Evolutionary conservation across 2,888 invertebrate genomes (phyloP).

Genomic region (Drosophila testacea): DNA sequence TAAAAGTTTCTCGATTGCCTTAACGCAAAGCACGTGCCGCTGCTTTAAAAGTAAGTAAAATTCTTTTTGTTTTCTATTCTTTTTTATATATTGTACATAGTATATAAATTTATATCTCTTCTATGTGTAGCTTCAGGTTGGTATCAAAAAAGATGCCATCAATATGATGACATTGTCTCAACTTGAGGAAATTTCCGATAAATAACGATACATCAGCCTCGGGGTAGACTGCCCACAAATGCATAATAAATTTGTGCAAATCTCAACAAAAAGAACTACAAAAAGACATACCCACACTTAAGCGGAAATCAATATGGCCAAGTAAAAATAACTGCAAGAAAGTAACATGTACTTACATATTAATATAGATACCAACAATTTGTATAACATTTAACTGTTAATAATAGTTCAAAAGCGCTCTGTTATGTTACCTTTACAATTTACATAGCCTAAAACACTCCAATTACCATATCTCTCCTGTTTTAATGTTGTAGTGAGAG

Average conservation of each 20-base stretch:
- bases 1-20: conserved; percentile 48
- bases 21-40: conserved; percentile 39
- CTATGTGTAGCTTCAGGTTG: conserved; percentile 42
- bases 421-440: no score
- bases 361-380: no score
- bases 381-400: no score
- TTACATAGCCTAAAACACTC: no score
- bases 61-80: conserved; percentile 1
- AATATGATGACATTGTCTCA: conserved; percentile 63
- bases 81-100: neutral
- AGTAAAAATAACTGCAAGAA: neutral
- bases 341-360: no score
- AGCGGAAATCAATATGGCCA: neutral
- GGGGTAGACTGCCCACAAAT: conserved; percentile 19
- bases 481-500: neutral
- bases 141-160: conserved; percentile 37
- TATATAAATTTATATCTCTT: conserved; percentile 22
- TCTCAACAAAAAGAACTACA: conserved; percentile 7
- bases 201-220: conserved; percentile 32
- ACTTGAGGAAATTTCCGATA: conserved; percentile 61
- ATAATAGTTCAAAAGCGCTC: no score
- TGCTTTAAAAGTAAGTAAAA: conserved; percentile 38
- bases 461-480: neutral
- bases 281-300: neutral
- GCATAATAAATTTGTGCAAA: conserved; percentile 33